Evolutionary conservation across 1,140 invertebrate genomes (phyloP), one percentile per base, ranked within the genome.

Genomic region (Drosophila setifemur): DNA sequence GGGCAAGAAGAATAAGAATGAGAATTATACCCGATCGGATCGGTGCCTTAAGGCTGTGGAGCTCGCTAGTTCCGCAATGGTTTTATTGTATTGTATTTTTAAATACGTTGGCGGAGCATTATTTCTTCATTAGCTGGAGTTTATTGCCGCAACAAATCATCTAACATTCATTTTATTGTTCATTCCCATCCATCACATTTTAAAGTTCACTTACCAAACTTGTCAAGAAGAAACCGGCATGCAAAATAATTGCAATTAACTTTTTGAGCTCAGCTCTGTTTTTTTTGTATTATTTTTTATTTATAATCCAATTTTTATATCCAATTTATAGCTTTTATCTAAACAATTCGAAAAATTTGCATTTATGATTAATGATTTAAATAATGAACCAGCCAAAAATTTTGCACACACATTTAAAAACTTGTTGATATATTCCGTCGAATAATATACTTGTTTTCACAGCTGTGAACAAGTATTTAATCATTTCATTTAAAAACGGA

Each of bases 121-220:
- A 44, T 63, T 53, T 35, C 23, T 58, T 49, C 11, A 63, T 70
- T 43, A 58, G 19, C 12, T 8, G 14, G 11, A 33, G 11, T n/a
- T 31, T 55, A n/a, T 45, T 58, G 3, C 9, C 12, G 2, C 8
- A 16, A 33, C 49, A 55, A 42, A 29, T 33, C n/a, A 25, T 29
- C 21, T 5, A 42, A 26, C 26, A 57, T 67, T 44, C 1, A 5
- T 19, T 54, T 44, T 37, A 28, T 26, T 11, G 11, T 66, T 44
- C 31, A 28, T n/a, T 45, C 31, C 8, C 31, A 75, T 69, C 31
- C 11, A 54, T 75, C 49, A 40, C 40, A 11, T 33, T 40, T 39
- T 70, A 70, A 72, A 74, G 44, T 74, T 71, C 37, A 83, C 78
- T 83, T 83, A 83, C 79, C 73, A 83, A 78, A 85, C 73, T 85